Evolutionary conservation across 2,113 vertebrate species (phyloP).

Genomic region (Brachypodius melanocephalos): DNA sequence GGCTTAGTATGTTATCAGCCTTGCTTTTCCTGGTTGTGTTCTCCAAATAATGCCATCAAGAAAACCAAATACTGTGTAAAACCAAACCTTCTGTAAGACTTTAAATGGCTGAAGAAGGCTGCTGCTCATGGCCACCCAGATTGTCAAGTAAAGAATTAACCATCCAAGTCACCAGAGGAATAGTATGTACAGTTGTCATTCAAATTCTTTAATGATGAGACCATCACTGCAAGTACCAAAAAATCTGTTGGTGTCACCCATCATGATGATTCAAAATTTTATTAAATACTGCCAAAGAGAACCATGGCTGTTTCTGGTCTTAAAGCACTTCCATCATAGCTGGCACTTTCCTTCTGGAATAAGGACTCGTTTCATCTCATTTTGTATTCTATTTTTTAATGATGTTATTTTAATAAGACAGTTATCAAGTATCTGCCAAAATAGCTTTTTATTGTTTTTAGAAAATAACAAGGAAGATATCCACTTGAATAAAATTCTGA

Average conservation of each 20-base stretch:
- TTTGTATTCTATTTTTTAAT: background rate
- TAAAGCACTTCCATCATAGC: background rate
- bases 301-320: background rate
- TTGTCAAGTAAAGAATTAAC: background rate
- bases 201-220: background rate
- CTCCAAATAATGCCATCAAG: rapidly evolving
- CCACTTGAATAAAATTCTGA: background rate
- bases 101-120: background rate
- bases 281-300: background rate
- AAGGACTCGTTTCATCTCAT: background rate
- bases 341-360: background rate
- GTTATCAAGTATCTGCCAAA: background rate
- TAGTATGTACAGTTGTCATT: rapidly evolving
- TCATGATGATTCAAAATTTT: background rate
- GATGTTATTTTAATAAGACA: background rate
- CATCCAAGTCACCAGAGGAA: background rate
- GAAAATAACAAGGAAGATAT: background rate
- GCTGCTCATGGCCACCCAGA: background rate
- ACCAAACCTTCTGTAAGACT: background rate
- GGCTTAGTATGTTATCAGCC: background rate
- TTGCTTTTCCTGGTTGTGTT: background rate
- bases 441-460: background rate
- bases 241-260: background rate
- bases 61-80: background rate
- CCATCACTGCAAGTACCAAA: background rate